Conservation (phyloP, 2,113 vertebrate genomes). For the Grus americana region DNA sequence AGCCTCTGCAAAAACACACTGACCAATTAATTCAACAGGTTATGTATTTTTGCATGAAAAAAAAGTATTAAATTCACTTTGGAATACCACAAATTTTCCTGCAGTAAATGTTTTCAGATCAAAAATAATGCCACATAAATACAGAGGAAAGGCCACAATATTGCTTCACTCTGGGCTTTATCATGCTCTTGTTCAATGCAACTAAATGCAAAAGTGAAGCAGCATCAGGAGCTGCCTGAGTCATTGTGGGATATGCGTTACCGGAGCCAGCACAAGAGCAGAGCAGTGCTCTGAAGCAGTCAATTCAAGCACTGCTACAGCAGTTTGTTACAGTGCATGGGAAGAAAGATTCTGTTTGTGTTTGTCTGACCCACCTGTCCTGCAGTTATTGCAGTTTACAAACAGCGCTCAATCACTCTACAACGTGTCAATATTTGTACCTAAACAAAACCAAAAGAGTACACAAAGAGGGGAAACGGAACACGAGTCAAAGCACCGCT, state of each 20-base stretch:
- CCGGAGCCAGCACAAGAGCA: background rate
- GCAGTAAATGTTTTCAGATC: background rate
- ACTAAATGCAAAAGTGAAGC: background rate
- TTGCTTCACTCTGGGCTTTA: background rate
- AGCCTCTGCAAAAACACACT: background rate
- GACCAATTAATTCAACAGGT: background rate
- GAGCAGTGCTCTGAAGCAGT: rapidly evolving
- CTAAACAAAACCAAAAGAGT: rapidly evolving
- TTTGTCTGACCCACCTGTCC: too few relatives aligned
- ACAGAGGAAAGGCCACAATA: background rate
- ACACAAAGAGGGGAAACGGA: background rate
- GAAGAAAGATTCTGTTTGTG: rapidly evolving
- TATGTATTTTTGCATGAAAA: background rate
- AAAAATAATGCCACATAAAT: rapidly evolving
- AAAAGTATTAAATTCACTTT: rapidly evolving
- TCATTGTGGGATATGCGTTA: rapidly evolving
- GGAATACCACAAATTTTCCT: background rate
- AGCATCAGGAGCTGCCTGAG: background rate
- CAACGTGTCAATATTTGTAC: rapidly evolving
- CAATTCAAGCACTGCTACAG: rapidly evolving
- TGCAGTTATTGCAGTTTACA: rapidly evolving
- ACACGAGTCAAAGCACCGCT: rapidly evolving
- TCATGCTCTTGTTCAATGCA: background rate
- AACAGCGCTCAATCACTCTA: rapidly evolving
- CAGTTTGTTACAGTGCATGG: rapidly evolving